Evolutionary conservation across 2,888 invertebrate genomes (phyloP).

Genomic region (Cheilosia pagana): DNA sequence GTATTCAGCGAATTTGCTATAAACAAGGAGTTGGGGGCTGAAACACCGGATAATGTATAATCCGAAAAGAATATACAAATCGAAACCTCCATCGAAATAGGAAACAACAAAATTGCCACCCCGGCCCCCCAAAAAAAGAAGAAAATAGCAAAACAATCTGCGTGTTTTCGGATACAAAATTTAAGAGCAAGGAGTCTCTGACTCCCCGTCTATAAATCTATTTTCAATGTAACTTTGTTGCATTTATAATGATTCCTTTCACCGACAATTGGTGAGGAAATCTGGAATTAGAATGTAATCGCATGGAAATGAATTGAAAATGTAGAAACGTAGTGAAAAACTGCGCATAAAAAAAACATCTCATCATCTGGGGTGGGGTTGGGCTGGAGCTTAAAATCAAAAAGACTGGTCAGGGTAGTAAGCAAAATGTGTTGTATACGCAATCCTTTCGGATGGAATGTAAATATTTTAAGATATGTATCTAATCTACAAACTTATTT

Average conservation of each 20-base stretch:
- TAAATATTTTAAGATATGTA: no score
- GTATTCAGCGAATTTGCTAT: background rate
- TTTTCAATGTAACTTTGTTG: background rate
- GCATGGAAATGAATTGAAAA: background rate
- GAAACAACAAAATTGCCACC: background rate
- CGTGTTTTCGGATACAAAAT: background rate
- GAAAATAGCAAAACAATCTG: background rate
- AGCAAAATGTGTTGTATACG: no score
- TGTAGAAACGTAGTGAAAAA: background rate
- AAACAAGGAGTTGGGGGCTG: background rate
- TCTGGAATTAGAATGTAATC: background rate
- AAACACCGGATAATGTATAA: background rate
- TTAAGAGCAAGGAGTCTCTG: background rate
- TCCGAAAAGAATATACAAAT: background rate
- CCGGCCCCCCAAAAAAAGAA: background rate
- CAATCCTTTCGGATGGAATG: no score
- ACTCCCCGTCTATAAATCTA: no score
- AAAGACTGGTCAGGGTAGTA: no score
- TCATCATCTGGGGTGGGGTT: background rate
- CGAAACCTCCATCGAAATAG: background rate
- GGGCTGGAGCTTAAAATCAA: background rate
- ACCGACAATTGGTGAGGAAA: background rate
- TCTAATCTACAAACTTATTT: no score
- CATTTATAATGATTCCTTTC: constrained; percentile 7
- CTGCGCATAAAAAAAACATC: background rate